Conservation (phyloP, 2,888 invertebrate genomes). For the Sepioteuthis lessoniana region DNA sequence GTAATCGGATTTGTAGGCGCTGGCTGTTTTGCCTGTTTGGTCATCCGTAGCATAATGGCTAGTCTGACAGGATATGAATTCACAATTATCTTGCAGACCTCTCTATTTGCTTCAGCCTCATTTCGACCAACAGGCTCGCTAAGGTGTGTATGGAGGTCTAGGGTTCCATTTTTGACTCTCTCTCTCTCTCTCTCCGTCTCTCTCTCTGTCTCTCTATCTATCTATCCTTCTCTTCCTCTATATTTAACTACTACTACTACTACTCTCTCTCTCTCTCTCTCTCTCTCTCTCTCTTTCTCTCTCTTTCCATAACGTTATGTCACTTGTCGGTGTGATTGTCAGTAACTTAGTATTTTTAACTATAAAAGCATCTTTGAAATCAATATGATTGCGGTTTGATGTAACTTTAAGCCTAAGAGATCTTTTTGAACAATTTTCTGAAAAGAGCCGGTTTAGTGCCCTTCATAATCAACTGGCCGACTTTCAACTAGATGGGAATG, state of each 20-base stretch:
- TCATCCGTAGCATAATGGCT: constrained; percentile 21
- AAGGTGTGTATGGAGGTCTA: no score
- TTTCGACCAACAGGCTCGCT: background rate
- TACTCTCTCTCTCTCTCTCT: background rate
- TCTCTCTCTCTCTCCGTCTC: background rate
- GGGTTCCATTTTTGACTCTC: background rate
- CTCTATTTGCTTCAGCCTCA: background rate
- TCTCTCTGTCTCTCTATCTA: background rate
- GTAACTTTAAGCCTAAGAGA: no score
- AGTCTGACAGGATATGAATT: constrained; percentile 23
- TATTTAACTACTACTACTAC: background rate
- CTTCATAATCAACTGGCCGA: no score
- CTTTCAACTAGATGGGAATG: no score
- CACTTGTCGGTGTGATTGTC: background rate
- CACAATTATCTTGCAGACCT: background rate
- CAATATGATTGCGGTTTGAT: no score
- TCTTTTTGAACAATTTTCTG: no score
- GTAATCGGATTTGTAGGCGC: background rate
- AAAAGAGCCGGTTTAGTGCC: no score
- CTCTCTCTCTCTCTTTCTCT: background rate
- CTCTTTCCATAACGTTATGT: background rate
- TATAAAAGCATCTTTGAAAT: no score
- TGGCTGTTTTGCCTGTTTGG: background rate
- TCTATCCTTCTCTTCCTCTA: background rate
- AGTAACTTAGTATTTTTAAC: no score